Conservation (phyloP, 2,888 invertebrate genomes). For the Acronicta psi region DNA sequence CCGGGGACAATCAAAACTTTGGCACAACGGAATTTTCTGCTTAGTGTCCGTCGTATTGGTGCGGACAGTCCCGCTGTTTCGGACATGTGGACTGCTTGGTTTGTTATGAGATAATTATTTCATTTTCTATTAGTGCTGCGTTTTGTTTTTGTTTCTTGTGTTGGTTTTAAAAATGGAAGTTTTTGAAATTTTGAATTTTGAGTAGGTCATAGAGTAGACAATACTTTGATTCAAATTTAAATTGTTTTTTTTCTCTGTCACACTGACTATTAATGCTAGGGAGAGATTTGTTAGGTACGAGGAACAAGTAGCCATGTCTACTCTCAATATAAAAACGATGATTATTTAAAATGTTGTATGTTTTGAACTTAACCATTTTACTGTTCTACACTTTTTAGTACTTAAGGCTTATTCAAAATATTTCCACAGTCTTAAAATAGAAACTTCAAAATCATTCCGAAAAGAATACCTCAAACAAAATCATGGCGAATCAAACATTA, state of each 20-base stretch:
- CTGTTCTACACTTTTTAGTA: too few species aligned
- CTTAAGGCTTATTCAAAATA: conserved; percentile 2
- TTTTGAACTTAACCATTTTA: too few species aligned
- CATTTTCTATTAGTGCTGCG: conserved; percentile 20
- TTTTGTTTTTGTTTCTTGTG: conserved; percentile 11
- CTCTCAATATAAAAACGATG: too few species aligned
- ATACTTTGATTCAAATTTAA: too few species aligned
- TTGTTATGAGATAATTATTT: conserved; percentile 50
- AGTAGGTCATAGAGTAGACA: too few species aligned
- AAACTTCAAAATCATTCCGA: conserved; percentile 24
- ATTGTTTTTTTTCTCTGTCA: too few species aligned
- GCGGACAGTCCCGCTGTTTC: conserved; percentile 71
- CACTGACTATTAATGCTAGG: too few species aligned
- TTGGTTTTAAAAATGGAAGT: too few species aligned
- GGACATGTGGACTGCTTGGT: conserved; percentile 53
- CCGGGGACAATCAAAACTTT: conserved; percentile 89
- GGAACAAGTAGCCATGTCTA: too few species aligned
- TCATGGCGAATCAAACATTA: conserved; percentile 51
- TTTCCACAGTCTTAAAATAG: conserved; percentile 4
- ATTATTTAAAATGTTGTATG: too few species aligned
- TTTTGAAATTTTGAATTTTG: too few species aligned
- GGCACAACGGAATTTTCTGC: conserved; percentile 85
- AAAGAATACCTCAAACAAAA: conserved; percentile 39
- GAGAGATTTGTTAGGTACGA: too few species aligned
- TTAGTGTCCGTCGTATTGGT: conserved; percentile 82